These are phyloP conservation scores for Oceanodroma leucorhoa DNA, from an alignment of 2,797 vertebrate species.

Conservation along the genomic window DNA sequence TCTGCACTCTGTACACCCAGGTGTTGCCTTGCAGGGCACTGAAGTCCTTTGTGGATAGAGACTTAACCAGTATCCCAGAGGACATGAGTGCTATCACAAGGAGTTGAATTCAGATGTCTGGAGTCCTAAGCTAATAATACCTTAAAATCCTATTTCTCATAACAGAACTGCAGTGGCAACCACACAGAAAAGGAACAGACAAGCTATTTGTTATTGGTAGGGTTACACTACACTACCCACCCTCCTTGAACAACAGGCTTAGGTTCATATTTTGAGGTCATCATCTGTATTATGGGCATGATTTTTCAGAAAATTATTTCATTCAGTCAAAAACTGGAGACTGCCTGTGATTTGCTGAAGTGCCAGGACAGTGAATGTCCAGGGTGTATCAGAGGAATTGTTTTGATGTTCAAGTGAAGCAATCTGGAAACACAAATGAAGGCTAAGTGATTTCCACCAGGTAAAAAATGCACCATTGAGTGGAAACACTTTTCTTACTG, in stretches of 20 bases:
- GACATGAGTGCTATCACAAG: neutral
- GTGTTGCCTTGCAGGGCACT: neutral
- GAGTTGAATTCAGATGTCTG: neutral
- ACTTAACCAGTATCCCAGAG: neutral
- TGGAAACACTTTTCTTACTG: neutral
- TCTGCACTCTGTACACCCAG: accelerated
- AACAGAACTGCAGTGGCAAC: neutral
- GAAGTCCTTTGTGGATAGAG: neutral
- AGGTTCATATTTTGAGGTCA: neutral
- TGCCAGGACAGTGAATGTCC: neutral
- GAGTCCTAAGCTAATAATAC: neutral
- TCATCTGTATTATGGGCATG: neutral
- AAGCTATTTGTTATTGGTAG: neutral
- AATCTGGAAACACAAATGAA: neutral
- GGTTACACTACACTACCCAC: neutral
- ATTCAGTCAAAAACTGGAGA: neutral
- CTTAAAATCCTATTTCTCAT: neutral
- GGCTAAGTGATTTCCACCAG: neutral
- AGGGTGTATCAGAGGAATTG: neutral
- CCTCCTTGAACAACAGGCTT: neutral
- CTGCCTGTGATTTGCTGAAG: neutral
- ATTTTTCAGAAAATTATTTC: neutral
- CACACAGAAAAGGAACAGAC: neutral
- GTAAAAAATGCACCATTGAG: neutral
- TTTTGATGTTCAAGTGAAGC: neutral